Evolutionary conservation across 2,888 invertebrate species (phyloP), one percentile per base, ranked within the genome.

Genomic region (Drosophila meridionalis): DNA sequence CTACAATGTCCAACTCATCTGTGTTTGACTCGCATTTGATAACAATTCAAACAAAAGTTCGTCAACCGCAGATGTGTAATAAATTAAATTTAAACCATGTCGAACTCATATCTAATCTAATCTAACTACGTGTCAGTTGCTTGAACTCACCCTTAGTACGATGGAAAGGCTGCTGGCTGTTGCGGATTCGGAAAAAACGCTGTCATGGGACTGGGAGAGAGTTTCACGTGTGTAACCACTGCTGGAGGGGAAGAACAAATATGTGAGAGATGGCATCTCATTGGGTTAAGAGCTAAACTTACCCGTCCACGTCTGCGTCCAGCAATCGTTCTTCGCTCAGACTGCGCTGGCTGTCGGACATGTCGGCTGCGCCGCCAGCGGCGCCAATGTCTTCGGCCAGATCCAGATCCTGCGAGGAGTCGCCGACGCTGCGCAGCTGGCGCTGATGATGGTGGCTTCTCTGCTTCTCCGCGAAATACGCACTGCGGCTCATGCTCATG

Each of bases 181-280:
- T 40, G 92, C 93, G 61, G 93, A 93, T 87, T 93, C 97, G 63
- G 97, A 97, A 94, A 98, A 98, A 89, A 98, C 97, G 80, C 97
- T 97, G 94, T 98, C 98, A 93, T 98, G 97, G 30, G 97, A 97
- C 89, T 98, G 96, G 74, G 97, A 97, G 85, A 97, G 94, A 65
- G 95, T 95, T 68, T 93, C 93, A 48, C 92, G 89, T 63, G 90
- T 91, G 76, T 90, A 93, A 71, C 93, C 92, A 74, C 93, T 93
- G 80, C 1, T 76, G 75, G 12, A 42, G 50, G 9, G 12, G 12
- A 32, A 9, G 47, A 8, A 40, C 9, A n/a, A 8, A 5, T 0
- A 43, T 32, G 12, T 53, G 0, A 53, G 36, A 26, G 14, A 4
- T 28, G 30, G 1, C 0, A 28, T 1, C 3, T 9, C 4, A 30